Conservation (phyloP, 2,888 invertebrate species). For the Magallana nippona region DNA sequence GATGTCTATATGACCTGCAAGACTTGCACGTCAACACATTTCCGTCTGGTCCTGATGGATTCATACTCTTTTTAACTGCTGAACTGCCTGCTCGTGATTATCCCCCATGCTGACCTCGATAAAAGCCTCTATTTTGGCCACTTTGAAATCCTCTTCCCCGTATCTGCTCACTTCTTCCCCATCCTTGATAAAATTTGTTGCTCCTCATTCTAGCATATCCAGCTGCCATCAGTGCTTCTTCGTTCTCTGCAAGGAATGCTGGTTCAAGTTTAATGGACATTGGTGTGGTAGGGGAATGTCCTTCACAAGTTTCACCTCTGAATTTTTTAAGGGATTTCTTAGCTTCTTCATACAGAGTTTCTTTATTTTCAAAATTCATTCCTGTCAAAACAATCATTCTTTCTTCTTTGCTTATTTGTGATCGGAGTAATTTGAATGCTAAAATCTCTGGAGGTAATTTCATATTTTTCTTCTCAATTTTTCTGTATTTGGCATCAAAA, state of each 20-base stretch:
- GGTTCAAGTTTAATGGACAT: slow-evolving; percentile 45
- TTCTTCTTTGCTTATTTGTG: too few species aligned
- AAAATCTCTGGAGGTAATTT: slow-evolving; percentile 55
- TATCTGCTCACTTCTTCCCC: too few species aligned
- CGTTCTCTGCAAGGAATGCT: slow-evolving; percentile 46
- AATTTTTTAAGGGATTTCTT: slow-evolving; percentile 31
- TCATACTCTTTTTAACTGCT: slow-evolving; percentile 36
- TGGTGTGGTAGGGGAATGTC: too few species aligned
- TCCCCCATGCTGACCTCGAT: too few species aligned
- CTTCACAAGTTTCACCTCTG: too few species aligned
- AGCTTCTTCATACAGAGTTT: slow-evolving; percentile 40
- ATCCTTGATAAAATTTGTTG: too few species aligned
- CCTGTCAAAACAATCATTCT: too few species aligned
- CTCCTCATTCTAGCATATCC: slow-evolving; percentile 40
- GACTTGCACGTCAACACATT: slow-evolving; percentile 46
- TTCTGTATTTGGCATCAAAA: slow-evolving; percentile 55
- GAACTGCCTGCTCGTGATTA: too few species aligned
- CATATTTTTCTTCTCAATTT: slow-evolving; percentile 56
- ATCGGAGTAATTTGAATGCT: slow-evolving; percentile 46
- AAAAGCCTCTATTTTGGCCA: too few species aligned
- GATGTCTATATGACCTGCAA: slow-evolving; percentile 50
- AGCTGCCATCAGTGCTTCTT: slow-evolving; percentile 47
- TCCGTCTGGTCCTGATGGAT: slow-evolving; percentile 46
- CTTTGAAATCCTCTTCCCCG: too few species aligned
- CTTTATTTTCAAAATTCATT: neutral